These are phyloP conservation scores for Pseudolaguvia tuberculata DNA, from an alignment of 2,113 vertebrate species.

Conservation along the genomic window DNA sequence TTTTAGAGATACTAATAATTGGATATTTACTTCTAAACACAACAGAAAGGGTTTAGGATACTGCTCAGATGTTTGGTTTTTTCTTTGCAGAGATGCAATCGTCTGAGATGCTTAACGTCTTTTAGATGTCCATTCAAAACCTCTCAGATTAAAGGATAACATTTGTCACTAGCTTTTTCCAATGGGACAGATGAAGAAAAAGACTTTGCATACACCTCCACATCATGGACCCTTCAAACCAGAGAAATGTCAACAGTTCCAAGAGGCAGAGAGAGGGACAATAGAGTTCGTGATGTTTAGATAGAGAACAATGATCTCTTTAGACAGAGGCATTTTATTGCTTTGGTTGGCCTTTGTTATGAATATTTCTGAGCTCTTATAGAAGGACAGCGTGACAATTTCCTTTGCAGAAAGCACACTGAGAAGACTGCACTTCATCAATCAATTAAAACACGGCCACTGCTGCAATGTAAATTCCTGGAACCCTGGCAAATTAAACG, in stretches of 20 bases:
- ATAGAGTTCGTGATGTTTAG: constrained; percentile 64
- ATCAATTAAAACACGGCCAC: not conserved
- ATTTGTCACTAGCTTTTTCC: constrained; percentile 37
- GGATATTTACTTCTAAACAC: not conserved
- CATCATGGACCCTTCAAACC: constrained; percentile 47
- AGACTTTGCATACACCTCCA: constrained; percentile 42
- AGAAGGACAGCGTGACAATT: constrained; percentile 51
- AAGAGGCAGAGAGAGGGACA: constrained; percentile 61
- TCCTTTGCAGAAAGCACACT: constrained; percentile 34
- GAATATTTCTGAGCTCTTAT: constrained; percentile 59
- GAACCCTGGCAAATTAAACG: no score
- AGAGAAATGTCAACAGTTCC: constrained; percentile 64
- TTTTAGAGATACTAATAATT: not conserved
- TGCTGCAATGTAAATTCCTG: not conserved
- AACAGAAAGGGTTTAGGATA: not conserved
- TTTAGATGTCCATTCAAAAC: constrained; percentile 29
- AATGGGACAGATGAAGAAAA: constrained; percentile 1
- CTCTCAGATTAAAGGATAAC: constrained; percentile 46
- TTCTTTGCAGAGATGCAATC: constrained; percentile 10
- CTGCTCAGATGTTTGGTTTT: not conserved
- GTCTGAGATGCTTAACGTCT: constrained; percentile 11
- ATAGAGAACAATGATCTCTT: constrained; percentile 68
- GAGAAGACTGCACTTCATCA: constrained; percentile 24
- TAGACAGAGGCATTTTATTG: constrained; percentile 60
- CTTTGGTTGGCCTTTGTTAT: constrained; percentile 64